Percentiles rank a stretch among this genome's conserved stretches.
These are phyloP conservation scores for Burhinus oedicnemus DNA, from an alignment of 2,113 vertebrate genomes.

Conservation along the genomic window DNA sequence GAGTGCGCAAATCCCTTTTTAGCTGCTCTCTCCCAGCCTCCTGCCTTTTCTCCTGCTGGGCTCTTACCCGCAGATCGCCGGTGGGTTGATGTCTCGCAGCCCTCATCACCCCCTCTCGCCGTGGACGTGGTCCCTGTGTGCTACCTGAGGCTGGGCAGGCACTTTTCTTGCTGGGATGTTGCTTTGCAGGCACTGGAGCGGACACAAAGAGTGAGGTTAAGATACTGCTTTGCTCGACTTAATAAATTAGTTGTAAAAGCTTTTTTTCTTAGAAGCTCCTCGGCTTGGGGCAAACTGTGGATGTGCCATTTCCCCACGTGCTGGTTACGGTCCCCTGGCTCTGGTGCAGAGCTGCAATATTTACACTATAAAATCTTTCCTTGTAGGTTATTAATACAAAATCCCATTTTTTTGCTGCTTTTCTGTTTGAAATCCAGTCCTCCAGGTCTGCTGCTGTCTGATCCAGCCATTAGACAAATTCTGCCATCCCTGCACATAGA, in stretches of 20 bases:
- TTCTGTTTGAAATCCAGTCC: neutral
- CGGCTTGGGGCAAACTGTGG: neutral
- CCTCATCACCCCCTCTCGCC: neutral
- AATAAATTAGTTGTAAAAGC: neutral
- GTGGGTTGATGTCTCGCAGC: neutral
- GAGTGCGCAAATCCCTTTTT: neutral
- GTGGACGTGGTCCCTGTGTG: fast-evolving
- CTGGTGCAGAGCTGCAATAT: neutral
- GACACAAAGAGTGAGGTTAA: neutral
- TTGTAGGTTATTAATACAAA: neutral
- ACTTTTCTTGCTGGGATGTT: neutral
- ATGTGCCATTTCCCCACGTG: fast-evolving
- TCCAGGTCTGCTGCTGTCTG: neutral
- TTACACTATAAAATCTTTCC: neutral
- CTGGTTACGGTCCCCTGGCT: neutral
- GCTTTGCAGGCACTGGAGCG: neutral
- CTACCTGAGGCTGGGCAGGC: fast-evolving
- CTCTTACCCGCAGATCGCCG: fast-evolving
- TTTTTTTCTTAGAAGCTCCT: neutral
- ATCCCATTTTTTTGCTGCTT: fast-evolving
- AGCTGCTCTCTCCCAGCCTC: neutral
- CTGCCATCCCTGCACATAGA: neutral
- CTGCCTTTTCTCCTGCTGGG: neutral
- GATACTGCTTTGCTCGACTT: fast-evolving
- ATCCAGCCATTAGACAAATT: neutral